phyloP scores from a whole-genome alignment of 2,113 vertebrate species.

The Pterophyllum scalare region DNA sequence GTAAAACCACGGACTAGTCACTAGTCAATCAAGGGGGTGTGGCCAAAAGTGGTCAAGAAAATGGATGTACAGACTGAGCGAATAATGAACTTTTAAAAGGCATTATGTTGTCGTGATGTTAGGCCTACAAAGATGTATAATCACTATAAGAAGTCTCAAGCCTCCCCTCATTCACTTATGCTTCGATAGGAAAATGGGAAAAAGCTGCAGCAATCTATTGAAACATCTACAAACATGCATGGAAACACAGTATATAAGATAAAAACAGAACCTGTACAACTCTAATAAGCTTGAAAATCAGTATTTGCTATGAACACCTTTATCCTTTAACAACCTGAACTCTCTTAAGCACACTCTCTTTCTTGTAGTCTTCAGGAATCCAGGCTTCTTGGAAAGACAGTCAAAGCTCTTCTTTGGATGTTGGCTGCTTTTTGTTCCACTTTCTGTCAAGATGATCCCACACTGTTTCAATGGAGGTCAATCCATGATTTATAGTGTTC shows the following conservation, averaged over 20 bases:
- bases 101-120: not conserved
- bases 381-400: not conserved
- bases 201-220: not conserved
- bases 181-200: not conserved
- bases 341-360: too few relatives aligned
- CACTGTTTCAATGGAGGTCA: not conserved
- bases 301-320: too few relatives aligned
- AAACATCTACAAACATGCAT: not conserved
- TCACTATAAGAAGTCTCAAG: not conserved
- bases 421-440: fast-evolving
- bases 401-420: not conserved
- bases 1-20: too few relatives aligned
- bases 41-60: too few relatives aligned
- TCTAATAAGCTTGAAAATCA: too few relatives aligned
- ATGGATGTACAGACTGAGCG: too few relatives aligned
- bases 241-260: not conserved
- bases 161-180: not conserved
- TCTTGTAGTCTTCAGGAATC: too few relatives aligned
- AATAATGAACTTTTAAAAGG: not conserved
- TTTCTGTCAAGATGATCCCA: not conserved
- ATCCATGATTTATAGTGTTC: not conserved
- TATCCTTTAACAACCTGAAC: too few relatives aligned
- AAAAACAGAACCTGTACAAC: too few relatives aligned
- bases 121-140: not conserved
- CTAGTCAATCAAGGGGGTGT: too few relatives aligned